Evolutionary conservation across 1,140 invertebrate species (phyloP).

Genomic region (Orchestia grillus): DNA sequence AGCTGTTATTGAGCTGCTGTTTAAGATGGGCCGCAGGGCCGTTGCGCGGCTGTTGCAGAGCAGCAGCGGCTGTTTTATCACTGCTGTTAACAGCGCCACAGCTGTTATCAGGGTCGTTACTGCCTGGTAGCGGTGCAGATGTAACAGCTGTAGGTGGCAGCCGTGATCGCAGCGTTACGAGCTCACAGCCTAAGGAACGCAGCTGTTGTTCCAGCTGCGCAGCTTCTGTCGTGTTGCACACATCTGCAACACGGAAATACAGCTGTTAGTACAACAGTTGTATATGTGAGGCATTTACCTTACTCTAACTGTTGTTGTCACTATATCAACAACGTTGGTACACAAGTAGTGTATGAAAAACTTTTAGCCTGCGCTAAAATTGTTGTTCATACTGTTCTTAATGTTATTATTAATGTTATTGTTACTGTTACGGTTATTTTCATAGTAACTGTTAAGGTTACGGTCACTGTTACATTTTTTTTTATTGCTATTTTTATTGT

Average conservation of each 20-base stretch:
- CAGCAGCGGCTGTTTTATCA: background rate
- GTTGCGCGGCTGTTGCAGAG: background rate
- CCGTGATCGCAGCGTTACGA: conserved; percentile 88
- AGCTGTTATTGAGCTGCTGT: conserved; percentile 26
- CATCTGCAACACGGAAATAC: conserved; percentile 78
- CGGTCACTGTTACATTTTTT: no score
- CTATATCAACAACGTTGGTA: no score
- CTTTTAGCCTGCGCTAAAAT: no score
- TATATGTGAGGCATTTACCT: no score
- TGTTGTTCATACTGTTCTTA: no score
- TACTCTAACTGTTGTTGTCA: no score
- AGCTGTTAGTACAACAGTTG: no score
- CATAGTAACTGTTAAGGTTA: no score
- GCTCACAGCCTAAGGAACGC: conserved; percentile 87
- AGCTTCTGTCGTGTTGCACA: conserved; percentile 91
- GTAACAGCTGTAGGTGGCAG: conserved; percentile 71
- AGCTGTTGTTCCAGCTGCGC: conserved; percentile 90
- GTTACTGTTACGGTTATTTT: no score
- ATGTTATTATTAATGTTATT: no score
- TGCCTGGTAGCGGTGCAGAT: background rate
- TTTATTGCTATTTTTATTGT: no score
- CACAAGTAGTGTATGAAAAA: no score
- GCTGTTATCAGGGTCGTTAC: background rate
- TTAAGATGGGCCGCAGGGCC: background rate
- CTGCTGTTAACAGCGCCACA: background rate